phyloP scores from a whole-genome alignment of 2,888 invertebrate species.

The Ypsolopha scabrella region DNA sequence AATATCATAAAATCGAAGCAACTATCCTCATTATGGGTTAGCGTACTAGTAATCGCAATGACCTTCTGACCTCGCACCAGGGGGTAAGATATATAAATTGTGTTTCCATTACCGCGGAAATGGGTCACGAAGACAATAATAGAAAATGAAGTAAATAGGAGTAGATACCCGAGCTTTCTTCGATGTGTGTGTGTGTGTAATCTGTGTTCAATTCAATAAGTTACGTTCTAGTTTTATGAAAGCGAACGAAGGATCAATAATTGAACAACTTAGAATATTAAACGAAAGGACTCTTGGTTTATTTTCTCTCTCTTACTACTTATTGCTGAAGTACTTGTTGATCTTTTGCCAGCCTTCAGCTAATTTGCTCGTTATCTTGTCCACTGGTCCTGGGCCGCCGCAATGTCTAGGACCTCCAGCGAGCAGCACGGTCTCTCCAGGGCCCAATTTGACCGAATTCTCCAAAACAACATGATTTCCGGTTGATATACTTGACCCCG shows the following conservation, averaged over 20 bases:
- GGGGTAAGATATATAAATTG: background rate
- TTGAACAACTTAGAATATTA: no score
- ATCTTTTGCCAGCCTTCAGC: constrained; percentile 61
- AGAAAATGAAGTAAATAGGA: constrained; percentile 26
- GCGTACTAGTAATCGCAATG: background rate
- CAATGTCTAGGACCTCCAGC: constrained; percentile 53
- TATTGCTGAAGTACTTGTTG: constrained; percentile 52
- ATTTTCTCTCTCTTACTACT: constrained; percentile 10
- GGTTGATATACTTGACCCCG: constrained; percentile 35
- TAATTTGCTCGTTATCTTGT: constrained; percentile 55
- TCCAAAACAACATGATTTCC: constrained; percentile 38
- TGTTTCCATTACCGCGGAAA: constrained; percentile 21
- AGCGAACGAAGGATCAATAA: background rate
- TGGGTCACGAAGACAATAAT: constrained; percentile 56
- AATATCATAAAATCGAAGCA: no score
- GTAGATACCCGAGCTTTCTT: constrained; percentile 2
- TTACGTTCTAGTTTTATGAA: constrained; percentile 27
- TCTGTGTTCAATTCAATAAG: constrained; percentile 32
- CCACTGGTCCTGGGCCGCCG: constrained; percentile 58
- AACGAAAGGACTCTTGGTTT: no score
- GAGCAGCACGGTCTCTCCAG: constrained; percentile 46
- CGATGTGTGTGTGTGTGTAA: constrained; percentile 23
- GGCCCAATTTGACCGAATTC: constrained; percentile 31
- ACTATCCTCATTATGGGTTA: no score
- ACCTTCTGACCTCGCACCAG: background rate